These are phyloP conservation scores for Stenichneumon culpator DNA, from an alignment of 2,888 invertebrate genomes.

Conservation along the genomic window DNA sequence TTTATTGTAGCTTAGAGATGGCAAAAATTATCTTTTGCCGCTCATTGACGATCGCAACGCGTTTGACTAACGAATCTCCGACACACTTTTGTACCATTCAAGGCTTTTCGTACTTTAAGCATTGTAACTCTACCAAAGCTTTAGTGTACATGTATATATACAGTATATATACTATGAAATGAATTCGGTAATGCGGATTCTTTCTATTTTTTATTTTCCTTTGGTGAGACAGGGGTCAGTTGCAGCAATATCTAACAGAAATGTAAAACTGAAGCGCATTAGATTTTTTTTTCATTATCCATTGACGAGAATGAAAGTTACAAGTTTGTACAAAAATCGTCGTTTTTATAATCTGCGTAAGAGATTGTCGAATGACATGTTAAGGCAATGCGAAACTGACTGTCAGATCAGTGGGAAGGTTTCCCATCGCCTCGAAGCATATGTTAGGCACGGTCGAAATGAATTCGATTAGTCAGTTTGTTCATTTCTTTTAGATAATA, in stretches of 20 bases:
- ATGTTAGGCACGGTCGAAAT: neutral
- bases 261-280: slow-evolving; percentile 6
- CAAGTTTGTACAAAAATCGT: neutral
- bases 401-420: neutral
- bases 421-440: neutral
- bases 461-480: neutral
- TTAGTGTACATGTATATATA: slow-evolving; percentile 49
- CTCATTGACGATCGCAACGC: neutral
- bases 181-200: neutral
- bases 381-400: neutral
- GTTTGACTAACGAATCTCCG: slow-evolving; percentile 5
- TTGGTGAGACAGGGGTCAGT: neutral
- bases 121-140: slow-evolving; percentile 58
- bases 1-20: neutral
- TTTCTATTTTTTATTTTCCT: neutral
- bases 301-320: slow-evolving; percentile 1
- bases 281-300: neutral
- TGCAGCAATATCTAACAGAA: neutral
- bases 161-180: slow-evolving; percentile 28
- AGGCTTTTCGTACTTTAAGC: slow-evolving; percentile 47
- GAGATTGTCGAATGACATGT: neutral
- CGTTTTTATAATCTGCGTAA: neutral
- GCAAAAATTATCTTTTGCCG: neutral
- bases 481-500: neutral
- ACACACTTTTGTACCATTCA: slow-evolving; percentile 28